Evolutionary conservation across 2,113 vertebrate genomes (phyloP).

Genomic region (Antidorcas marsupialis): DNA sequence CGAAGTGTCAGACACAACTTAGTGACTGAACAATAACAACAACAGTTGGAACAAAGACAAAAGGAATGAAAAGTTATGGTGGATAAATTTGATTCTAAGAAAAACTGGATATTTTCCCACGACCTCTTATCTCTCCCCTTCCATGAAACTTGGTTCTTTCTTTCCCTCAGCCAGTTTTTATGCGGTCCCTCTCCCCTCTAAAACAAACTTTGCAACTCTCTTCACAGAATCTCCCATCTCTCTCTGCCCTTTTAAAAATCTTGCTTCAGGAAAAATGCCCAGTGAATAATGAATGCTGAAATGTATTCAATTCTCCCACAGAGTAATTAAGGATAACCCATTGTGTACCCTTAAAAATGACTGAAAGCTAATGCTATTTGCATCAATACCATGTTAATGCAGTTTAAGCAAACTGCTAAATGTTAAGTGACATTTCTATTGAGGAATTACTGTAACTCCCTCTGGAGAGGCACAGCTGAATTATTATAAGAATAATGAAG

Average conservation of each 20-base stretch:
- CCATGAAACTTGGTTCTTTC: background rate
- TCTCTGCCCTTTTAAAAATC: background rate
- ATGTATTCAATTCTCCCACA: background rate
- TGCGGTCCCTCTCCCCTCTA: background rate
- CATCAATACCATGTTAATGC: background rate
- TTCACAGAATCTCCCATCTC: background rate
- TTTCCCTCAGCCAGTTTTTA: background rate
- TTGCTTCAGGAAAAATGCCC: slow-evolving; percentile 21
- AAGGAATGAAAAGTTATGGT: background rate
- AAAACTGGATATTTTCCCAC: background rate
- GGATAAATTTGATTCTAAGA: background rate
- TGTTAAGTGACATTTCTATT: background rate
- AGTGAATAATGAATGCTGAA: slow-evolving; percentile 14
- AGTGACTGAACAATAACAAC: background rate
- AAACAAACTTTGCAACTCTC: background rate
- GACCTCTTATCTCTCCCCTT: background rate
- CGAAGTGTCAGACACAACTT: background rate
- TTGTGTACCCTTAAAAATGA: slow-evolving; percentile 13
- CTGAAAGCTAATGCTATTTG: slow-evolving; percentile 3
- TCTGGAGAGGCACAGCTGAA: slow-evolving; percentile 21
- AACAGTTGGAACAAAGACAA: background rate
- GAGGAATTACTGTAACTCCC: slow-evolving; percentile 28
- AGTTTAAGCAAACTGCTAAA: slow-evolving; percentile 42
- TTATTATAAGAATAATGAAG: slow-evolving; percentile 37
- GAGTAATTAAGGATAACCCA: slow-evolving; percentile 33